A percentile compares a stretch with the other conserved stretches of the same genome.
These are phyloP conservation scores for Keiferia lycopersicella DNA, from an alignment of 2,888 invertebrate species.

Conservation along the genomic window DNA sequence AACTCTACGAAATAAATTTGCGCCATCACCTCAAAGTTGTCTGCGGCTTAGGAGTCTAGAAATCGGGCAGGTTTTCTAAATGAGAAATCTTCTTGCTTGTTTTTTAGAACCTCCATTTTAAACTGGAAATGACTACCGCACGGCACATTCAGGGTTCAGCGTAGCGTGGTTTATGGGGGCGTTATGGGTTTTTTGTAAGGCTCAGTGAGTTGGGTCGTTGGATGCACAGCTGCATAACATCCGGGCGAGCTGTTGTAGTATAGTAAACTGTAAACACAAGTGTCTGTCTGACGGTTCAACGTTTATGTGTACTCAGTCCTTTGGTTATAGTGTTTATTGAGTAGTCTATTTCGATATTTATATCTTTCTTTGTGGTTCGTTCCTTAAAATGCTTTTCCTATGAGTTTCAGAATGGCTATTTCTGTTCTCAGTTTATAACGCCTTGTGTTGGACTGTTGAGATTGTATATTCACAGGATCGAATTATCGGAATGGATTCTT, in stretches of 20 bases:
- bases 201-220: conserved; percentile 22
- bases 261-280: conserved; percentile 24
- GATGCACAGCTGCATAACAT: conserved; percentile 30
- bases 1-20: neutral
- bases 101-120: conserved; percentile 3
- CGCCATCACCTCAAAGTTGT: neutral
- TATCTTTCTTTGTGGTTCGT: conserved; percentile 1
- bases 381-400: neutral
- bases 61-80: conserved; percentile 4
- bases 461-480: too few species aligned
- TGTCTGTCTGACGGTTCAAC: conserved; percentile 20
- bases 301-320: neutral
- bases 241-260: conserved; percentile 22
- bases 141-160: conserved; percentile 5
- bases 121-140: neutral
- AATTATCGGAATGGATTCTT: neutral
- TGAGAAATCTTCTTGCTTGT: neutral
- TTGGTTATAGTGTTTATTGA: neutral
- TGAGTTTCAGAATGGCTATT: neutral
- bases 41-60: conserved; percentile 1
- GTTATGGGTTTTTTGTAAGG: conserved; percentile 26
- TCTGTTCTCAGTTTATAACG: neutral
- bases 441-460: neutral
- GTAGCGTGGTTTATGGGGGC: conserved; percentile 27
- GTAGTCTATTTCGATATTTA: conserved; percentile 18